phyloP scores from a whole-genome alignment of 2,113 vertebrate genomes.

The Chiloscyllium plagiosum region DNA sequence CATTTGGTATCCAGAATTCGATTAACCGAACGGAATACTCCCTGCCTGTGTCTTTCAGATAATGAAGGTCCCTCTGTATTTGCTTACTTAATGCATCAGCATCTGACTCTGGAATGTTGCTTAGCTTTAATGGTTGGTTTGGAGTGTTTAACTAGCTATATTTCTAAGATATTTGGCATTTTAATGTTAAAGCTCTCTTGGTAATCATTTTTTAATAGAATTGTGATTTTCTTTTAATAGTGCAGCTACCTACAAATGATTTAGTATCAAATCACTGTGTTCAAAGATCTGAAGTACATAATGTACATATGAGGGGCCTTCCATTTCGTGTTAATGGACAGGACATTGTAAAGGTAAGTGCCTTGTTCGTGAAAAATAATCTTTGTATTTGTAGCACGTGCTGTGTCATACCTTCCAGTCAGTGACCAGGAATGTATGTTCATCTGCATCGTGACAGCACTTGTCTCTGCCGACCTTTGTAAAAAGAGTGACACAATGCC shows the following conservation, averaged over 20 bases:
- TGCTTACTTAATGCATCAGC: neutral
- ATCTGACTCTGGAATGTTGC: too few relatives aligned
- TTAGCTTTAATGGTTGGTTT: neutral
- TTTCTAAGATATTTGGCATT: neutral
- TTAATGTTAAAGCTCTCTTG: neutral
- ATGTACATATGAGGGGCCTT: conserved; percentile 75
- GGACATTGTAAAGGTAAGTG: conserved; percentile 75
- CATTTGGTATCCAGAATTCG: too few relatives aligned
- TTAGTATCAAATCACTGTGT: conserved; percentile 26
- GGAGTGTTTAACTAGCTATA: neutral
- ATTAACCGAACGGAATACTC: too few relatives aligned
- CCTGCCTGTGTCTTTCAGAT: too few relatives aligned
- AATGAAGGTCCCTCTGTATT: neutral
- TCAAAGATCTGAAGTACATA: conserved; percentile 45
- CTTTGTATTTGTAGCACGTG: neutral
- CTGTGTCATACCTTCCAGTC: neutral
- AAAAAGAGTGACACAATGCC: neutral
- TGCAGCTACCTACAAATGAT: conserved; percentile 17
- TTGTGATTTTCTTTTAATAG: neutral
- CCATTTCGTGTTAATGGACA: conserved; percentile 66
- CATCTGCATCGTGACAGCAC: neutral
- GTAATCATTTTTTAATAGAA: neutral
- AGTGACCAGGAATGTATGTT: neutral
- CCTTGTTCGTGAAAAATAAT: neutral
- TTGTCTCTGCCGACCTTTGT: neutral